Conservation (phyloP, 2,113 vertebrate genomes). For the Chauna torquata region DNA sequence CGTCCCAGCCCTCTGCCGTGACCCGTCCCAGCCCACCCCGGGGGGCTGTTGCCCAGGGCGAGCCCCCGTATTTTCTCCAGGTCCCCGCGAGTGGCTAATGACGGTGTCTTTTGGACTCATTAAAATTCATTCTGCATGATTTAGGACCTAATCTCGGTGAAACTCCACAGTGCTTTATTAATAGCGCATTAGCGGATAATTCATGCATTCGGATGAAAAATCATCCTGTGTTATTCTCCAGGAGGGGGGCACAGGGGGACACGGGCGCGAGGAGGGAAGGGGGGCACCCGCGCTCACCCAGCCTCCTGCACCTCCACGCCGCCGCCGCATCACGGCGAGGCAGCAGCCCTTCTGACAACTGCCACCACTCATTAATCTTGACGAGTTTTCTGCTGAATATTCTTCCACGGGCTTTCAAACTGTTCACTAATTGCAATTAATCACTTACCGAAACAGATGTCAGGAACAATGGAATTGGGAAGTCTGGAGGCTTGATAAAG, state of each 20-base stretch:
- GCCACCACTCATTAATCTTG: constrained; percentile 96
- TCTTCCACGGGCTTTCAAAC: constrained; percentile 96
- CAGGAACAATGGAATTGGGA: constrained; percentile 90
- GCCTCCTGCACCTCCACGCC: not conserved
- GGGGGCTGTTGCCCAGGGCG: not conserved
- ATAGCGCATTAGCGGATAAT: constrained; percentile 74
- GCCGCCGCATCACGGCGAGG: constrained; percentile 16
- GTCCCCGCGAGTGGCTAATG: not conserved
- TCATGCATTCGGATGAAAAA: constrained; percentile 67
- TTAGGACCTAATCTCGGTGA: constrained; percentile 64
- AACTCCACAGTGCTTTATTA: constrained; percentile 70
- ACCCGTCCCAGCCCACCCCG: not conserved
- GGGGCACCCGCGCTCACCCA: constrained; percentile 14
- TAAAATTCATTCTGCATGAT: constrained; percentile 67
- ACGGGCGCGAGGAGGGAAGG: not conserved
- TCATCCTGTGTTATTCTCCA: constrained; percentile 32
- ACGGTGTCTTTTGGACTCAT: constrained; percentile 47
- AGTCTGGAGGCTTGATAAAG: constrained; percentile 84
- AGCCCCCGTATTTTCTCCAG: not conserved
- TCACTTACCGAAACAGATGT: constrained; percentile 99
- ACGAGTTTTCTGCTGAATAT: constrained; percentile 93
- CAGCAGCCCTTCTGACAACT: constrained; percentile 81
- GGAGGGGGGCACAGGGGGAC: not conserved
- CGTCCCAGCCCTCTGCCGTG: not conserved
- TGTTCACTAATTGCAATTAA: constrained; percentile 99